Evolutionary conservation across 2,113 vertebrate genomes (phyloP), one percentile per base, ranked within the genome.

Genomic region (Ceratotherium simum): DNA sequence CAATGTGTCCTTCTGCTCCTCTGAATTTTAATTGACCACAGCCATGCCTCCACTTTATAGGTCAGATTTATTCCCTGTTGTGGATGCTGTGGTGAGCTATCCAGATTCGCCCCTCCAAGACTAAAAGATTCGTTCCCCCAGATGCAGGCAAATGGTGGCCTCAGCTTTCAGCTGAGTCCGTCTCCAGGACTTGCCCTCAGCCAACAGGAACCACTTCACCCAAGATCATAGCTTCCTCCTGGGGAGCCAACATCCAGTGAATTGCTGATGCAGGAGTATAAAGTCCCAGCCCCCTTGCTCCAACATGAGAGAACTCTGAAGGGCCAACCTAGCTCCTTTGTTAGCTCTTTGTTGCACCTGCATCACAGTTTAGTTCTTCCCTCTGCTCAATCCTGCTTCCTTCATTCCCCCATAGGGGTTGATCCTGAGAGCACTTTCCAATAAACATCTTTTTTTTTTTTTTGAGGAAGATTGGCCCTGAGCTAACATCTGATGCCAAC

Each of bases 1-100:
- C 69, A 83, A 42, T 21, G 70, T 90, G 25, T 65, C 18, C 16
- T 69, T 85, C 46, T 42, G 27, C 76, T 80, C 48, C 62, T 86
- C 54, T 90, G 58, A 84, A 97, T 76, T 95, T 93, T 83, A 92
- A 84, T 0, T 78, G 70, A 90, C 60, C 56, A 92, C 3, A 33
- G 60, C 60, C 69, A 84, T 60, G 39, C n/a, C 93, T 83, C 62
- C n/a, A 82, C 58, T 92, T 72, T 16, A 73, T 29, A 70, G 51
- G 27, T 95, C 72, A 93, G 29, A 72, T 72, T 88, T 60, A 82
- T 20, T 83, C 54, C 46, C 51, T 62, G 65, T 42, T 21, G 23
- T 27, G 16, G 62, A 93, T 33, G 16, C 20, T 6, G 23, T 54
- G 72, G 42, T 62, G 36, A 23, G 11, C n/a, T 84, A 11, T 84